Evolutionary conservation across 2,113 vertebrate species (phyloP).

Genomic region (Grammomys dolichurus): DNA sequence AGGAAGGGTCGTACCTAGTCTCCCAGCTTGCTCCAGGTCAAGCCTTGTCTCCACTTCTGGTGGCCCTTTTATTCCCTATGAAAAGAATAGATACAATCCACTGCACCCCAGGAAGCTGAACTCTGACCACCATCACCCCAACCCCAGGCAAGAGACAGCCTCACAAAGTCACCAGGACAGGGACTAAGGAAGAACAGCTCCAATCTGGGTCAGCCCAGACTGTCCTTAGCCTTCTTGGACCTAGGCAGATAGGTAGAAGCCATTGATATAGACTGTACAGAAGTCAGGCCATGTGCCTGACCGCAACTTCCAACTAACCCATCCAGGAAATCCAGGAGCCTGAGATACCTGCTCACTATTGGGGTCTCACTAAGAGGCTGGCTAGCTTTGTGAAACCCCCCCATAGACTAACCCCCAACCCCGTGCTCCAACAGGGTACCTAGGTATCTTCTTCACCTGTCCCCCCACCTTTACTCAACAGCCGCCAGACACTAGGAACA

Average conservation of each 20-base stretch:
- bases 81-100: not conserved
- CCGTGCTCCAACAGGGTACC: not conserved
- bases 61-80: not conserved
- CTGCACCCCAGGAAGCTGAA: not conserved
- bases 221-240: not conserved
- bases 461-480: not conserved
- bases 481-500: not conserved
- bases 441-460: not conserved
- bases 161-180: not conserved
- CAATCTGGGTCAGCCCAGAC: not conserved
- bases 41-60: not conserved
- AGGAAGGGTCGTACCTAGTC: not conserved
- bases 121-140: not conserved
- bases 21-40: not conserved
- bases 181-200: not conserved
- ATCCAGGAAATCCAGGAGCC: not conserved
- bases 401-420: not conserved
- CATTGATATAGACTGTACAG: not conserved
- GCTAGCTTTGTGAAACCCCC: not conserved
- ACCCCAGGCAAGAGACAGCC: not conserved
- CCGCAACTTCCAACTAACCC: not conserved
- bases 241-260: not conserved
- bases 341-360: not conserved
- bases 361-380: not conserved
- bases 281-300: not conserved